These are phyloP conservation scores for Anolis sagrei DNA, from an alignment of 2,113 vertebrate species.

Conservation along the genomic window DNA sequence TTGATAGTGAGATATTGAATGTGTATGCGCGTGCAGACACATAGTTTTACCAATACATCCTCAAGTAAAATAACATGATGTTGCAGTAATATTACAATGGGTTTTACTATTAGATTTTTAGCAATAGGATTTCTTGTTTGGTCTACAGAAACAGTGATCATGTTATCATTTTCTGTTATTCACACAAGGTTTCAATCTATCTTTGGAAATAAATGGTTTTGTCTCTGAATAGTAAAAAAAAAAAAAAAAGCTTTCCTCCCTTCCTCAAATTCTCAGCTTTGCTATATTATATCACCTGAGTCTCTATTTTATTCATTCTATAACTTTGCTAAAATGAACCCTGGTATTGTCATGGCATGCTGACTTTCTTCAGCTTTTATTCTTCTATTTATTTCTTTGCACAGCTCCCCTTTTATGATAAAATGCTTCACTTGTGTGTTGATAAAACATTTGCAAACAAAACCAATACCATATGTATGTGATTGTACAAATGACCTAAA, in stretches of 20 bases:
- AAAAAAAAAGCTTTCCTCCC: constrained; percentile 41
- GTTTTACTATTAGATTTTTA: not conserved
- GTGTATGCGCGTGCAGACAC: not conserved
- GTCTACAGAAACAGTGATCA: not conserved
- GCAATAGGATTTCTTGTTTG: not conserved
- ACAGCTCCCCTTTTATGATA: not conserved
- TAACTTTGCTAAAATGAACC: not conserved
- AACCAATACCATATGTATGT: not conserved
- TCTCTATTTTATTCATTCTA: constrained; percentile 62
- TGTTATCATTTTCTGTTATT: constrained; percentile 35
- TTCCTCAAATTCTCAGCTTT: constrained; percentile 56
- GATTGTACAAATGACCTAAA: not conserved
- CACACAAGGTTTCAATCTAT: constrained; percentile 21
- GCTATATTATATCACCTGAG: constrained; percentile 61
- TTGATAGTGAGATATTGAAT: not conserved
- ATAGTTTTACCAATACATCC: not conserved
- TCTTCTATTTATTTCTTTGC: not conserved
- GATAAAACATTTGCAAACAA: not conserved
- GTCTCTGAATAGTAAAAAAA: constrained; percentile 43
- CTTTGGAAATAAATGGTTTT: constrained; percentile 59
- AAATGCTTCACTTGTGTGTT: not conserved
- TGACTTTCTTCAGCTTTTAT: not conserved
- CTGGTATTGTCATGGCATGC: not conserved
- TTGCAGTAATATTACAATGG: not conserved
- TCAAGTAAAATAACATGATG: not conserved